Evolutionary conservation across 92 coral and sea anemone genomes (phyloP).

Genomic region (Heliopora coerulea): DNA sequence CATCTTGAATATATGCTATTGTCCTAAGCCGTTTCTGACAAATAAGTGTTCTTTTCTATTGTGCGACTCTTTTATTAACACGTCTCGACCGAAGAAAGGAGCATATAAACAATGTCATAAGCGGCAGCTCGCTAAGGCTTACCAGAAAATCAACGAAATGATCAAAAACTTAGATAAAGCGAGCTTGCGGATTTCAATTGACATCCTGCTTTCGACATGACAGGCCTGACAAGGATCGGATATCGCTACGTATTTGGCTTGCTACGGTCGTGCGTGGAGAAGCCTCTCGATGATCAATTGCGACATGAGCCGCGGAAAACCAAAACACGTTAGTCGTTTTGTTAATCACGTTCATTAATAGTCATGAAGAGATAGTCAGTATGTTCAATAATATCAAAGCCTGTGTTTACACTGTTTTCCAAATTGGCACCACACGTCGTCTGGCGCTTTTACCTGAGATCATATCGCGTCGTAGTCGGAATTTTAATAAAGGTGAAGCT

Average conservation of each 20-base stretch:
- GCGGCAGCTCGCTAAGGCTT: background rate
- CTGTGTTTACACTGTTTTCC: constrained; percentile 34
- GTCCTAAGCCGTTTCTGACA: constrained; percentile 19
- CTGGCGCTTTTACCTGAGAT: constrained; percentile 31
- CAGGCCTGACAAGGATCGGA: constrained; percentile 32
- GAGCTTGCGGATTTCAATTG: background rate
- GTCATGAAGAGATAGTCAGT: constrained; percentile 1
- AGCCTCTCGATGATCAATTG: background rate
- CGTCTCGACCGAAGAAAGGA: constrained; percentile 32
- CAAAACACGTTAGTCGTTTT: background rate
- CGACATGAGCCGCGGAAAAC: background rate
- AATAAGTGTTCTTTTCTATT: constrained; percentile 27
- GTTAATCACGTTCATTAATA: background rate
- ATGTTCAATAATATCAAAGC: background rate
- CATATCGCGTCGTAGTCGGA: constrained; percentile 13
- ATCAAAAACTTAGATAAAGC: background rate
- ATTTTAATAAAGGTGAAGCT: constrained; percentile 3
- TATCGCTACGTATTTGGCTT: constrained; percentile 9
- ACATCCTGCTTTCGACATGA: constrained; percentile 23
- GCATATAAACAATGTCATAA: constrained; percentile 5
- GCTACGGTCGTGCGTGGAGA: background rate
- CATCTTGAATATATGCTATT: constrained; percentile 20
- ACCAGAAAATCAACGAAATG: background rate
- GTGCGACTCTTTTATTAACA: constrained; percentile 22
- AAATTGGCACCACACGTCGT: constrained; percentile 36